These are phyloP conservation scores for Takifugu rubripes DNA, from an alignment of 2,797 vertebrate species.

Conservation along the genomic window DNA sequence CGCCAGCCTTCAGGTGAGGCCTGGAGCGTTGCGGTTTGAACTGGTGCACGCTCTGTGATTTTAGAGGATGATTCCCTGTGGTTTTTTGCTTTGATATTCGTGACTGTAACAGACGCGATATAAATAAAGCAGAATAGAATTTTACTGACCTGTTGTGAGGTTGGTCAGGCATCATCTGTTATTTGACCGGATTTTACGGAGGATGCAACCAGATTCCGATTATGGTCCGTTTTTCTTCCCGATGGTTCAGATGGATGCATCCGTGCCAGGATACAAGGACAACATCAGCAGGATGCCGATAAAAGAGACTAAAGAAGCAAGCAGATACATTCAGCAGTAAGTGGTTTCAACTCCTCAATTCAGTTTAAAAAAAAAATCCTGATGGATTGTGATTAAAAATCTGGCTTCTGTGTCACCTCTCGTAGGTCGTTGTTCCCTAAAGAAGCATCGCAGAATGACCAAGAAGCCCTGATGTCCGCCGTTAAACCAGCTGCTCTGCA, in stretches of 20 bases:
- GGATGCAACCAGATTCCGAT: no score
- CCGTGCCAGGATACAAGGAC: slow-evolving; percentile 75
- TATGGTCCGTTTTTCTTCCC: no score
- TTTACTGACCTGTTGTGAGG: no score
- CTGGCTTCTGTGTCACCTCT: neutral
- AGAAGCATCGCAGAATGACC: slow-evolving; percentile 39
- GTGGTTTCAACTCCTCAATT: slow-evolving; percentile 35
- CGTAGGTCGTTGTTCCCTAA: slow-evolving; percentile 81
- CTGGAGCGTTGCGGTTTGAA: no score
- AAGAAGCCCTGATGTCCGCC: slow-evolving; percentile 78
- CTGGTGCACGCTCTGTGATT: no score
- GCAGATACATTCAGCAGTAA: slow-evolving; percentile 83
- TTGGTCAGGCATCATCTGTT: no score
- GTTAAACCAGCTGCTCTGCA: slow-evolving; percentile 79
- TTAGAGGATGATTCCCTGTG: no score
- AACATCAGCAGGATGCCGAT: slow-evolving; percentile 70
- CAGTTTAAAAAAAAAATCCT: neutral
- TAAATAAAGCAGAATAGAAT: no score
- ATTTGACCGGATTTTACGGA: no score
- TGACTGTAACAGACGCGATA: no score
- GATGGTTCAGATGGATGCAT: slow-evolving; percentile 62
- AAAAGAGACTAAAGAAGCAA: slow-evolving; percentile 65
- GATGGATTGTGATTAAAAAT: neutral
- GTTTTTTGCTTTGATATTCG: no score
- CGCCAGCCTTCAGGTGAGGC: slow-evolving; percentile 82